Conservation (phyloP, 2,888 invertebrate species). For the Megalurothrips usitatus region DNA sequence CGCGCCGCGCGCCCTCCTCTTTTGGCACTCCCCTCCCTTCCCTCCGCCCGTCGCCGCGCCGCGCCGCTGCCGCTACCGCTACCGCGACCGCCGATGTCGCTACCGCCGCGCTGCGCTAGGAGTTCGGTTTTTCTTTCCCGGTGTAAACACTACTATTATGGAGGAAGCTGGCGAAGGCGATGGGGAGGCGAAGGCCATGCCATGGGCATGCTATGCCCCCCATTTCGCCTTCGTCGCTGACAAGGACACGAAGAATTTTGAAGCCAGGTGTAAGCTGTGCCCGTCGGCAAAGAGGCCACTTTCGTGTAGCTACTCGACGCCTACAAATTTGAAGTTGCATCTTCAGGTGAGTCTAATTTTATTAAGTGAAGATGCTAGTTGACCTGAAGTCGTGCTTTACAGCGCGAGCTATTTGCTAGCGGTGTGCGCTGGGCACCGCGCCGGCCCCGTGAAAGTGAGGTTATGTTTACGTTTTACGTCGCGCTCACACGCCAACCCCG, state of each 20-base stretch:
- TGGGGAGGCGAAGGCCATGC: not conserved
- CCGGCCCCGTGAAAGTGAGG: not conserved
- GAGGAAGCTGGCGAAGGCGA: not conserved
- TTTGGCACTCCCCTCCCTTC: too few relatives aligned
- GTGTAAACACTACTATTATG: not conserved
- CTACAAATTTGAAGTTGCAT: not conserved
- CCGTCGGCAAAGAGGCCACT: not conserved
- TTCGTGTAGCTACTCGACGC: not conserved
- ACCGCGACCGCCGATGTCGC: not conserved
- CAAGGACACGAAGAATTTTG: not conserved
- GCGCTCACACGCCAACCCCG: not conserved
- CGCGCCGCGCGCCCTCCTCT: not conserved
- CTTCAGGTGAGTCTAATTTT: not conserved
- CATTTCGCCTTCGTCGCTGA: not conserved
- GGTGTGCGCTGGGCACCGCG: not conserved
- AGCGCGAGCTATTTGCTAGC: not conserved
- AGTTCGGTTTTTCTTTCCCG: too few relatives aligned
- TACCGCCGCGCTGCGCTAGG: too few relatives aligned
- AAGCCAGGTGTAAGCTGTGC: not conserved
- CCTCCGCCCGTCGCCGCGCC: too few relatives aligned
- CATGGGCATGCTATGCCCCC: not conserved
- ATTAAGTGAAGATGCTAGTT: not conserved
- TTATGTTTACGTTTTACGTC: not conserved
- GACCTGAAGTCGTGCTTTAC: not conserved
- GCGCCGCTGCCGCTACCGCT: not conserved